phyloP scores from a whole-genome alignment of 37 sponge, comb jelly and placozoan genomes.

The Halisarca cf. caerulea region DNA sequence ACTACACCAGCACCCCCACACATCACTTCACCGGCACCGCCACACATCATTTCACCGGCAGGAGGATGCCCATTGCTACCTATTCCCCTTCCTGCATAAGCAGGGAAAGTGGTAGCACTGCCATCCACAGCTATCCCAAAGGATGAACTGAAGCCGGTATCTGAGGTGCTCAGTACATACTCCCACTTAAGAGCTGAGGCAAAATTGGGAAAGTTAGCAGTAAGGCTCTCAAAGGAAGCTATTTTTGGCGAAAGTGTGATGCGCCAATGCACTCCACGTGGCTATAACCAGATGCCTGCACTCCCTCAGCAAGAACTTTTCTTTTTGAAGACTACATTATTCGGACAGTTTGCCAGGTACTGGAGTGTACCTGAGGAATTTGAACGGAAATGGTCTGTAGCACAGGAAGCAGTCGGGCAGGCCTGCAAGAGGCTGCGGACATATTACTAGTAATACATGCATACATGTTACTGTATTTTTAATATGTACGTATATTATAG shows the following conservation, averaged over 20 bases:
- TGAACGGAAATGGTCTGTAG: conserved; percentile 3
- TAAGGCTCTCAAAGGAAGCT: conserved; percentile 28
- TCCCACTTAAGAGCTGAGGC: not conserved
- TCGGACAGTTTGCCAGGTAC: not conserved
- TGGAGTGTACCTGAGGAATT: conserved; percentile 1
- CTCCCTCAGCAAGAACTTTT: conserved; percentile 27
- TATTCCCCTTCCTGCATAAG: not conserved
- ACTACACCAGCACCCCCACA: too few species aligned
- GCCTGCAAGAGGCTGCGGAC: conserved; percentile 38
- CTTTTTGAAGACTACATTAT: not conserved
- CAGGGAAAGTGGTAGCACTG: not conserved
- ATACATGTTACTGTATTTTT: not conserved
- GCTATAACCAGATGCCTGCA: conserved; percentile 1
- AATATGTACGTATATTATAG: not conserved
- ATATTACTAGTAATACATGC: too few species aligned
- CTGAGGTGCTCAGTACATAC: not conserved
- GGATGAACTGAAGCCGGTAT: not conserved
- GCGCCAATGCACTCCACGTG: conserved; percentile 16
- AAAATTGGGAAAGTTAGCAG: conserved; percentile 16
- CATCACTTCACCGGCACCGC: too few species aligned
- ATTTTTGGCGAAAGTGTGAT: conserved; percentile 30
- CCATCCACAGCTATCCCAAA: not conserved
- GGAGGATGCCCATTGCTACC: not conserved
- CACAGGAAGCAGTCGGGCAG: conserved; percentile 7
- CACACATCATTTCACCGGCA: too few species aligned